Evolutionary conservation across 2,888 invertebrate genomes (phyloP).

Genomic region (Drosophila cognata): DNA sequence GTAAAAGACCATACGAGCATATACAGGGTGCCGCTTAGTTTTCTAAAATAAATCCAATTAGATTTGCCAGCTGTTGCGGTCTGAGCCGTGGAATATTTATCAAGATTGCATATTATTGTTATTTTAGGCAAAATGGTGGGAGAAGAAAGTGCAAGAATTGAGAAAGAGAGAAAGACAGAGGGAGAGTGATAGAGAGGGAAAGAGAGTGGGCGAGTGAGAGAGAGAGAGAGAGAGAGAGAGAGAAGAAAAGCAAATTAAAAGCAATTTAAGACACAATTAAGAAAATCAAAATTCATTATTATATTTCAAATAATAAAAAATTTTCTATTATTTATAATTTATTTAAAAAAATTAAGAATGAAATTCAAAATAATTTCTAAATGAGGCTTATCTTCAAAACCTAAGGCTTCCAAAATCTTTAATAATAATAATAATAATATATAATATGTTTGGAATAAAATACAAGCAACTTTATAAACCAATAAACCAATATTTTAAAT

Average conservation of each 20-base stretch:
- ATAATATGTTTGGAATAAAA: background rate
- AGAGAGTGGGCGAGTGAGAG: no score
- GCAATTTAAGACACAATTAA: background rate
- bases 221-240: background rate
- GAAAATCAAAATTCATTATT: background rate
- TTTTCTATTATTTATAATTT: background rate
- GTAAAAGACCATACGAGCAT: conserved; percentile 35
- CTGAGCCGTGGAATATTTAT: background rate
- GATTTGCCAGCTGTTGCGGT: conserved; percentile 7
- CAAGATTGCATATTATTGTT: background rate
- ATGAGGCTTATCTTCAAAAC: background rate
- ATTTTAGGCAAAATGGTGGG: background rate
- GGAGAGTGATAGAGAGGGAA: background rate
- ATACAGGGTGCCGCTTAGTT: conserved; percentile 58
- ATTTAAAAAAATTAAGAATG: background rate
- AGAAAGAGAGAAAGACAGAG: no score
- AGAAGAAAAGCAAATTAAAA: background rate
- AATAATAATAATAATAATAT: background rate
- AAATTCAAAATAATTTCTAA: background rate
- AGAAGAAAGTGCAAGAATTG: background rate
- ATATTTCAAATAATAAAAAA: background rate
- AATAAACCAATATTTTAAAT: background rate
- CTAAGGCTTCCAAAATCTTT: background rate
- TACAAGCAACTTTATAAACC: background rate
- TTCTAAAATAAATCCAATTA: conserved; percentile 11